A percentile compares a stretch with the other conserved stretches of the same genome.
These are phyloP conservation scores for Typhlichthys eigenmanni DNA, from an alignment of 2,797 vertebrate genomes.

Conservation along the genomic window DNA sequence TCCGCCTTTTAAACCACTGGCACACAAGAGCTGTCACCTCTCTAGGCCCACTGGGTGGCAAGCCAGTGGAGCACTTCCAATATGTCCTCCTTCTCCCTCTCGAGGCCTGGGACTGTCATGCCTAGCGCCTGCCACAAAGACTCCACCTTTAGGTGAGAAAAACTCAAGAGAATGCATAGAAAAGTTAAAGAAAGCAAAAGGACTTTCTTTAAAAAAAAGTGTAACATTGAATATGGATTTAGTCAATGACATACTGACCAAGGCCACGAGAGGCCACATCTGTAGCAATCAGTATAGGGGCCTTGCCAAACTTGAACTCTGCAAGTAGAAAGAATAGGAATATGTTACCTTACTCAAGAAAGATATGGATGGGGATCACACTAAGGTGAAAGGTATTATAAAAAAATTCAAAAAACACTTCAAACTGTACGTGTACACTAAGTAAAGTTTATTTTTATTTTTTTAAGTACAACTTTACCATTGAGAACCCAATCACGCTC, in stretches of 20 bases:
- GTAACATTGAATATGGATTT: conserved; percentile 59
- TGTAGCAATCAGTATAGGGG: conserved; percentile 97
- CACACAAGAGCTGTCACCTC: conserved; percentile 97
- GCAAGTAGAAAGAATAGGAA: conserved; percentile 26
- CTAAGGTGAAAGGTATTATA: background rate
- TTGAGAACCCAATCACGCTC: conserved; percentile 98
- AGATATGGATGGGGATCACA: background rate
- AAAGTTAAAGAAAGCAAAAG: conserved; percentile 99
- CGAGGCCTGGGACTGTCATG: conserved; percentile 99
- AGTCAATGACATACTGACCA: conserved; percentile 86
- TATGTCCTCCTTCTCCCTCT: conserved; percentile 98
- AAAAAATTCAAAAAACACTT: background rate
- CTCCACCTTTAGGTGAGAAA: conserved; percentile 99
- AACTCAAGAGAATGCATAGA: conserved; percentile 98
- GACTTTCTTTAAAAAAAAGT: conserved; percentile 96
- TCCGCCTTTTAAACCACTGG: conserved; percentile 99
- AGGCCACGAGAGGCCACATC: conserved; percentile 97
- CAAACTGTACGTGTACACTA: too few species aligned
- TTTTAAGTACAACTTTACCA: conserved; percentile 70
- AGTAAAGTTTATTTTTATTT: too few species aligned
- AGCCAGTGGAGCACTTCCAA: conserved; percentile 96
- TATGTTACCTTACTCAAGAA: background rate
- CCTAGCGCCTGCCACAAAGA: conserved; percentile 99
- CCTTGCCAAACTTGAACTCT: conserved; percentile 98
- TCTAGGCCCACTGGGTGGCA: conserved; percentile 99